Conservation (phyloP, 2,797 vertebrate species). For the Stomatorhinus walkeri region DNA sequence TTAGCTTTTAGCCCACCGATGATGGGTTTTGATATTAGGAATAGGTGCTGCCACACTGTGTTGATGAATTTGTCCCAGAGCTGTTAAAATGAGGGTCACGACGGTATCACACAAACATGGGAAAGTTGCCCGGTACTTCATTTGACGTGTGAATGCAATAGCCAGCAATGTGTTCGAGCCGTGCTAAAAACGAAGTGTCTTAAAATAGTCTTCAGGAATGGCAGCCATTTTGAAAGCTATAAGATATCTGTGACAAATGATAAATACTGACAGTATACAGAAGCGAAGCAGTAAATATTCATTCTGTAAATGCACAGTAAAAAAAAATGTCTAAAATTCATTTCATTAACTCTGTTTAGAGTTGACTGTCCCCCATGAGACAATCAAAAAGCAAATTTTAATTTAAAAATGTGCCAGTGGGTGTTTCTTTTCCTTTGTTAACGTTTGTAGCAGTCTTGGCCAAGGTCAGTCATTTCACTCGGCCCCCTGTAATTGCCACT, state of each 20-base stretch:
- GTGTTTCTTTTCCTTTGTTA: neutral
- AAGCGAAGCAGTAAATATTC: neutral
- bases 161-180: neutral
- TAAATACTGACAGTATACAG: neutral
- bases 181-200: neutral
- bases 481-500: neutral
- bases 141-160: neutral
- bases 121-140: neutral
- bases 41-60: neutral
- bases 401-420: neutral
- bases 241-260: neutral
- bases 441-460: neutral
- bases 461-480: neutral
- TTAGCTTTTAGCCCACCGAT: neutral
- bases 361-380: neutral
- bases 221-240: neutral
- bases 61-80: neutral
- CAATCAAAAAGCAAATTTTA: slow-evolving; percentile 2
- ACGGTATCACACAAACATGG: neutral
- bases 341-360: neutral
- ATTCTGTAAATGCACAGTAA: neutral
- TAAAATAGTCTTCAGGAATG: neutral
- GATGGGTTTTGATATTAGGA: slow-evolving; percentile 5
- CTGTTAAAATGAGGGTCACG: slow-evolving; percentile 1
- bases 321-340: neutral